phyloP scores from a whole-genome alignment of 2,797 vertebrate genomes.

The Prunella strophiata region DNA sequence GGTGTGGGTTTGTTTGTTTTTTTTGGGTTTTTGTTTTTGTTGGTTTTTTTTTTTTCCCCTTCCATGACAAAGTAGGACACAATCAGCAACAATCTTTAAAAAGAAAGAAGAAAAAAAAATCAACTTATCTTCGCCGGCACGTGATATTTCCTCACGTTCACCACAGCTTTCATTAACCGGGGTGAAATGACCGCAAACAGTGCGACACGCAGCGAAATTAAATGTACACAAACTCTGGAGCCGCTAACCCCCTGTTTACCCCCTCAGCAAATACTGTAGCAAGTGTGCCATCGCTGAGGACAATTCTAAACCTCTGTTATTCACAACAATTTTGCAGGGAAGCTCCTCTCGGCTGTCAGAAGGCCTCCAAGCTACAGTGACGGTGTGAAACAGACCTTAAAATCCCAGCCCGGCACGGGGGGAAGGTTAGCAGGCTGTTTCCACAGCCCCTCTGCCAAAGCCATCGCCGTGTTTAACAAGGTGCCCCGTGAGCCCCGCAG shows the following conservation, averaged over 20 bases:
- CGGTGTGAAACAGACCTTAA: not conserved
- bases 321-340: not conserved
- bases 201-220: conserved; percentile 72
- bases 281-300: not conserved
- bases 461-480: not conserved
- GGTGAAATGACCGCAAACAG: conserved; percentile 72
- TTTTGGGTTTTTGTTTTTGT: not conserved
- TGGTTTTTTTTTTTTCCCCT: not conserved
- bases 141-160: conserved; percentile 54
- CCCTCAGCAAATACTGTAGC: conserved; percentile 11
- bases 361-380: not conserved
- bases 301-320: not conserved
- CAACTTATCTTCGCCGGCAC: conserved; percentile 38
- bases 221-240: conserved; percentile 65
- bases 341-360: not conserved
- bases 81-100: conserved; percentile 50
- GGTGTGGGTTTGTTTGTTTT: not conserved
- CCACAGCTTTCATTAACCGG: conserved; percentile 69
- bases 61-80: conserved; percentile 56
- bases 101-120: not conserved
- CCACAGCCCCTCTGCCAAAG: not conserved
- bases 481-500: not conserved
- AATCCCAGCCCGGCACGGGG: not conserved
- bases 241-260: conserved; percentile 26
- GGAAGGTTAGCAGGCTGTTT: not conserved